Percentiles rank a stretch among this genome's conserved stretches.
These are phyloP conservation scores for Psilopsiagon aymara DNA, from an alignment of 2,113 vertebrate species.

Conservation along the genomic window DNA sequence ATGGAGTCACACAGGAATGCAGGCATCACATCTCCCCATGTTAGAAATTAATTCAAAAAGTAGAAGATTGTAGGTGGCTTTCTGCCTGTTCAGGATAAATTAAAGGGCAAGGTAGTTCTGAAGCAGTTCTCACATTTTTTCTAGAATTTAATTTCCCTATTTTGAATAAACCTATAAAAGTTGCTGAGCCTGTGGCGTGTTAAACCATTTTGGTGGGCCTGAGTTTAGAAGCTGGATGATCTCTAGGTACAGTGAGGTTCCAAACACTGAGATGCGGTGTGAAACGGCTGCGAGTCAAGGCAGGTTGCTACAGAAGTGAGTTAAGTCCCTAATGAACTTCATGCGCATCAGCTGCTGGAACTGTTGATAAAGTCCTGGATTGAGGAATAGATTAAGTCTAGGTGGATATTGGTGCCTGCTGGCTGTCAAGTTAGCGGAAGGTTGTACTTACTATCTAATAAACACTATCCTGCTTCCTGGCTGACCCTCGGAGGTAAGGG, in stretches of 20 bases:
- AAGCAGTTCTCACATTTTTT: background rate
- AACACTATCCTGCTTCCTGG: background rate
- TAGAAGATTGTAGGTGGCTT: background rate
- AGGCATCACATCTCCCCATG: background rate
- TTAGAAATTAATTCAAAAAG: background rate
- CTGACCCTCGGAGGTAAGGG: background rate
- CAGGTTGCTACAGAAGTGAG: background rate
- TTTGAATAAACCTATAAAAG: background rate
- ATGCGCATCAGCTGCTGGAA: accelerated
- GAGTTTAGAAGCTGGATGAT: background rate
- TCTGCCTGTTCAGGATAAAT: background rate
- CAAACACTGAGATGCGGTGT: too few species aligned
- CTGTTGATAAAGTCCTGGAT: background rate
- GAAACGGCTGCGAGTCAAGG: background rate
- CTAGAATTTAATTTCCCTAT: background rate
- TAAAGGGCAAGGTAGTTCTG: background rate
- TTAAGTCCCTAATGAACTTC: too few species aligned
- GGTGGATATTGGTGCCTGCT: background rate
- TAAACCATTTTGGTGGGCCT: background rate
- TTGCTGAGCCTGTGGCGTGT: background rate
- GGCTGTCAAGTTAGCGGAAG: background rate
- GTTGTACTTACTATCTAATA: accelerated
- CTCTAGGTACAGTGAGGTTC: background rate
- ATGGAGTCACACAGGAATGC: background rate
- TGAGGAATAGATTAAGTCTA: background rate